Evolutionary conservation across 2,113 vertebrate species (phyloP), one percentile per base, ranked within the genome.

Genomic region (Aspiorhynchus laticeps): DNA sequence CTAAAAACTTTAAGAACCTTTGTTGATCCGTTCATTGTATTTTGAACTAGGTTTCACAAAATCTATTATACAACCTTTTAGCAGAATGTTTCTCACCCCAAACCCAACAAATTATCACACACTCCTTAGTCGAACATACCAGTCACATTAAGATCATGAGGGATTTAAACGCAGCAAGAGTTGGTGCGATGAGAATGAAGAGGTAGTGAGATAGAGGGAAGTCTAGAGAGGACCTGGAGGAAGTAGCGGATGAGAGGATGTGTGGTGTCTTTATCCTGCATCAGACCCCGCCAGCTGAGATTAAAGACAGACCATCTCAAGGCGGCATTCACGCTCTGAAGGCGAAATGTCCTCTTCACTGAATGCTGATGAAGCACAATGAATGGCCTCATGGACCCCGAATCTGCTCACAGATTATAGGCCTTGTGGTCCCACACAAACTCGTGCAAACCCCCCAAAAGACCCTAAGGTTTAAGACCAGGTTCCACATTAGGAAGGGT

Each of bases 321-420:
- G 96, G 96, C 95, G 95, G 96, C 95, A 97, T 98, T 97, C 97
- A 98, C 95, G 95, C 95, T 95, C 94, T 93, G 92, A 94, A 95
- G 94, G 95, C 93, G 91, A 91, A 91, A 88, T 89, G 93, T 94
- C 94, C 94, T 95, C 96, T 85, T 93, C 69, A 90, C 94, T 97
- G 97, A 96, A 97, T 98, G 95, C 96, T 97, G 96, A 97, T 97
- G 92, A 93, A 94, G 91, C 93, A 88, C 93, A 91, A 95, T 97
- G 96, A 98, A 97, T 97, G 94, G 95, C 94, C 92, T 95, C 95
- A 95, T 97, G 95, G 95, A 96, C 93, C 91, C 93, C 89, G 87
- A 91, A 91, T 91, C 90, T 91, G 59, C 56, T 81, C 59, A 28
- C 79, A 65, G 63, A 69, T 48, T 67, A 28, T 67, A 46, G 80